A percentile compares a stretch with the other conserved stretches of the same genome.
Conservation (phyloP, 2,797 vertebrate species). For the Xenentodon cancila region DNA sequence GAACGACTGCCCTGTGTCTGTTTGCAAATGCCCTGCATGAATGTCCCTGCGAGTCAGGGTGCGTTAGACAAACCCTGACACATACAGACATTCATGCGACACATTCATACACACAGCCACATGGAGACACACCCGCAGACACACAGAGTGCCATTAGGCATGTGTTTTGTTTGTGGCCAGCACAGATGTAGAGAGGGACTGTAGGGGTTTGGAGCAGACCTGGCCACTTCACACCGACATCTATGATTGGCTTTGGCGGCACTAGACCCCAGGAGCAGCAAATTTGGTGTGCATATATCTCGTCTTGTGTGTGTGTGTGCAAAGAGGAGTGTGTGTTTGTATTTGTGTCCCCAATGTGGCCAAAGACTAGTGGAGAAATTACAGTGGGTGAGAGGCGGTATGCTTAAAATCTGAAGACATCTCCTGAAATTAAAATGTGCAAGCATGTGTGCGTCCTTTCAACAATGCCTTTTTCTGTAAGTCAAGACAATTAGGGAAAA, state of each 20-base stretch:
- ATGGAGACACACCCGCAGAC: constrained; percentile 24
- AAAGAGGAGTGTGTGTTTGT: constrained; percentile 9
- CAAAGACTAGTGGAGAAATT: constrained; percentile 79
- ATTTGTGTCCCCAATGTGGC: constrained; percentile 27
- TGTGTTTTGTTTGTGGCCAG: constrained; percentile 71
- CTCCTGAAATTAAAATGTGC: constrained; percentile 12
- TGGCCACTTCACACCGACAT: constrained; percentile 84
- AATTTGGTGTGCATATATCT: constrained; percentile 64
- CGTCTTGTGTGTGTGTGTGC: constrained; percentile 8
- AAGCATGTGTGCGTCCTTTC: background rate
- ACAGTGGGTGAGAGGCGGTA: constrained; percentile 79
- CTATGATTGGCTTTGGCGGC: constrained; percentile 87
- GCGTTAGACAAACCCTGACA: constrained; percentile 74
- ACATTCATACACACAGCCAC: constrained; percentile 29
- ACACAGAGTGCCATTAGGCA: constrained; percentile 69
- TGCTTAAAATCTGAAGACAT: constrained; percentile 62
- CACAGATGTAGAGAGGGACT: constrained; percentile 70
- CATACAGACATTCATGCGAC: constrained; percentile 47
- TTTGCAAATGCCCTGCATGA: constrained; percentile 78
- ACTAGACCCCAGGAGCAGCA: constrained; percentile 81
- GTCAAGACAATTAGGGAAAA: too few species aligned
- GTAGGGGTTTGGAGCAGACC: constrained; percentile 72
- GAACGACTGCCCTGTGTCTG: constrained; percentile 73
- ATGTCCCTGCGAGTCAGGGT: constrained; percentile 77
- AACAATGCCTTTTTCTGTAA: too few species aligned